These are phyloP conservation scores for Carcharodon carcharias DNA, from an alignment of 2,797 vertebrate genomes.

Conservation along the genomic window DNA sequence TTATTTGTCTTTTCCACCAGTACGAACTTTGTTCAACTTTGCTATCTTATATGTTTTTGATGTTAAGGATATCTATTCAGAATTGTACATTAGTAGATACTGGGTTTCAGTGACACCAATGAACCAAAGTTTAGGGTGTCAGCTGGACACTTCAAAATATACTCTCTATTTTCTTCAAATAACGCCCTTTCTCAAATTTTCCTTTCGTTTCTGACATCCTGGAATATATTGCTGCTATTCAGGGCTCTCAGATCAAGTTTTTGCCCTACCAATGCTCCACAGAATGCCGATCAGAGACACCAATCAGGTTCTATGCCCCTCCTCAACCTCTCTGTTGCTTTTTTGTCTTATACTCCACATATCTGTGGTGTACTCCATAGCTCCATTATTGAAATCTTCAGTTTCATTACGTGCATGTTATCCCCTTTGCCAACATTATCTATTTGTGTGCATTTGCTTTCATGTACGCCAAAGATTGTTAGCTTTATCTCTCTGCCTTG, in stretches of 20 bases:
- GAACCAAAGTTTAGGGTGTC: not conserved
- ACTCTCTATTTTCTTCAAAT: not conserved
- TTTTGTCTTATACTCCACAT: not conserved
- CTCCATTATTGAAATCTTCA: not conserved
- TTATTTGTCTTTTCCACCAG: not conserved
- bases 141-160: not conserved
- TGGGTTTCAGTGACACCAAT: not conserved
- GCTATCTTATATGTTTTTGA: not conserved
- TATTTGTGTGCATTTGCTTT: not conserved
- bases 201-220: not conserved
- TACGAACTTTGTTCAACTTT: not conserved
- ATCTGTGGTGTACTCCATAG: not conserved
- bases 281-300: not conserved
- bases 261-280: not conserved
- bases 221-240: not conserved
- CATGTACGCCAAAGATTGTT: not conserved
- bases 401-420: not conserved
- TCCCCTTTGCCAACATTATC: not conserved
- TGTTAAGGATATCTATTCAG: not conserved
- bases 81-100: not conserved
- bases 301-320: not conserved
- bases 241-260: not conserved
- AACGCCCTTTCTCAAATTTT: not conserved
- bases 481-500: not conserved
- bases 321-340: not conserved